Evolutionary conservation across 2,797 vertebrate genomes (phyloP), one percentile per base, ranked within the genome.

Genomic region (Clamator glandarius): DNA sequence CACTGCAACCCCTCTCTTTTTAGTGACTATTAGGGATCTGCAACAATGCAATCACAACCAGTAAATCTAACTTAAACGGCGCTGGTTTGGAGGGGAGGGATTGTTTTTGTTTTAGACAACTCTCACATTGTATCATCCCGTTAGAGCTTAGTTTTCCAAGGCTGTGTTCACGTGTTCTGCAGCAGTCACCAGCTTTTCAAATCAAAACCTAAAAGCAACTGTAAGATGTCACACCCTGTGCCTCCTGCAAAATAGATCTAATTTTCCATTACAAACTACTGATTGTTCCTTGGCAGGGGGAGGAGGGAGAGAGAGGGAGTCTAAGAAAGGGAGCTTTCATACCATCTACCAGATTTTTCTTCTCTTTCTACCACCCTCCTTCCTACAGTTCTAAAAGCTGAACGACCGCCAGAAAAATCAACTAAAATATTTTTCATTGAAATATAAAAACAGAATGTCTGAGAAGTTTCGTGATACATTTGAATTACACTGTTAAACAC

Each of bases 281-380:
- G 77, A 95, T 95, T 95, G 87, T 95, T 95, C 55, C 87, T 82
- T 78, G 51, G 63, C 70, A 89, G 31, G 31, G 74, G 80, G 54
- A 90, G 52, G 68, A 41, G 52, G 39, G 16, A 51, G 29, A 35
- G 54, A 44, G 52, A 44, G 11, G 33, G 39, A 64, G 8, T n/a
- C 52, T 79, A 82, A 97, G 92, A 95, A 96, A 95, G 92, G 51
- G 46, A 86, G 86, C 93, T 95, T 97, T 96, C 93, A 90, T 95
- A 78, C 81, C 48, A 35, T 90, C 44, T 36, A 96, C 55, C 87
- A 97, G 78, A 94, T 89, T 93, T 92, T 93, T 80, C 79, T 92
- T 84, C 88, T 86, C 55, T 86, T 95, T 84, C 94, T 86, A 91
- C 69, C 75, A 94, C 57, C 46, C 84, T 93, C 70, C 73, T 84